Evolutionary conservation across 1,140 invertebrate genomes (phyloP), one percentile per base, ranked within the genome.

Genomic region (Diorhabda sublineata): DNA sequence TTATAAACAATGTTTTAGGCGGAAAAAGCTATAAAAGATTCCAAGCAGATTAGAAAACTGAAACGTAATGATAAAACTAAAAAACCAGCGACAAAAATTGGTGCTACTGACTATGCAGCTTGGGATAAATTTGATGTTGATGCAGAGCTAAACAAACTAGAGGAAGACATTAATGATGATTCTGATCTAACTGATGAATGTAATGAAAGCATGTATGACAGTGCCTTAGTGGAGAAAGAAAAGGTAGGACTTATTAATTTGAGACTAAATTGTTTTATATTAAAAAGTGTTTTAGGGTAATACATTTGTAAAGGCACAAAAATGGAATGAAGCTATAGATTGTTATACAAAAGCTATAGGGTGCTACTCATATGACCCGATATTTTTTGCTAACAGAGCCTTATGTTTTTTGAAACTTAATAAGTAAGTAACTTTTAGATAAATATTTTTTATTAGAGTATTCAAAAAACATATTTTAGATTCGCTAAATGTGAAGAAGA

Each of bases 61-160:
- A 80, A 67, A 75, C 69, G 6, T 47, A 78, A 76, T 66, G 73
- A 56, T 3, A n/a, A 74, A 66, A 84, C 82, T 68, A 84, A 79
- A 70, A 81, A 71, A 73, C 68, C 71, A 66, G 67, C 83, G 79
- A 78, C 79, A 66, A 80, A 84, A 70, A 85, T 86, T 60, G 76
- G 81, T 47, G 78, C 83, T 1, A 86, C 82, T 70, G 91, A 94
- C 82, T 93, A 92, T 79, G 69, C 81, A 45, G 82, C 88, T 42
- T 94, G 92, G 91, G 91, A 94, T 44, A 91, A 92, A 77, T 93
- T 90, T 87, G 90, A 94, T 87, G 88, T 86, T 86, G 89, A 92
- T 42, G 87, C 89, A 82, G 89, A 88, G 72, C 90, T 88, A 77
- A 85, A 89, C 73, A 86, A 89, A 75, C 73, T 91, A 71, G 90